These are phyloP conservation scores for Drosophila melanocephala DNA, from an alignment of 2,888 invertebrate genomes.

Conservation along the genomic window DNA sequence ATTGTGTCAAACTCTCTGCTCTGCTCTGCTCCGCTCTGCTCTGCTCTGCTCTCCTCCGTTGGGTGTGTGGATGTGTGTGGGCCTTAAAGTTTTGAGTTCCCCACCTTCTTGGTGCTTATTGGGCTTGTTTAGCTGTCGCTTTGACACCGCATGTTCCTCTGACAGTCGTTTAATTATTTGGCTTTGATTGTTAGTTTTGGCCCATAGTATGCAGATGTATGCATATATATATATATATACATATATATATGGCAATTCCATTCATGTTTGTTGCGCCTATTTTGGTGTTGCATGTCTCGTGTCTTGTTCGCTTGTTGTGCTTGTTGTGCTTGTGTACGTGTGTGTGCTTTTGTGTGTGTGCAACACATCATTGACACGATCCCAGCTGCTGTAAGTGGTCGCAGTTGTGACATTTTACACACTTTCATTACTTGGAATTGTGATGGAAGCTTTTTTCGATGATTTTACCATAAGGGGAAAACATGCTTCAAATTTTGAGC, in stretches of 20 bases:
- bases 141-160: conserved; percentile 58
- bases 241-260: conserved; percentile 56
- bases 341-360: conserved; percentile 31
- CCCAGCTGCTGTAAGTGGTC: conserved; percentile 59
- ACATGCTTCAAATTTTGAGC: not conserved
- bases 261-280: conserved; percentile 68
- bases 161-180: conserved; percentile 81
- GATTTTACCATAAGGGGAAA: not conserved
- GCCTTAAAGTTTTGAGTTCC: conserved; percentile 28
- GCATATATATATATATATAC: not conserved
- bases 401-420: conserved; percentile 45
- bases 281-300: conserved; percentile 53
- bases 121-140: conserved; percentile 41
- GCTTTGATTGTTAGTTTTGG: conserved; percentile 65
- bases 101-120: conserved; percentile 8
- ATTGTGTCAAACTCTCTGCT: conserved; percentile 70
- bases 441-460: conserved; percentile 12
- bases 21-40: not conserved
- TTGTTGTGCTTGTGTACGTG: conserved; percentile 9
- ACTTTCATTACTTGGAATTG: conserved; percentile 29
- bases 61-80: conserved; percentile 53
- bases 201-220: conserved; percentile 25
- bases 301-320: conserved; percentile 33
- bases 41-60: not conserved
- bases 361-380: conserved; percentile 68